phyloP scores from a whole-genome alignment of 2,888 invertebrate species.

The Campoletis raptor region DNA sequence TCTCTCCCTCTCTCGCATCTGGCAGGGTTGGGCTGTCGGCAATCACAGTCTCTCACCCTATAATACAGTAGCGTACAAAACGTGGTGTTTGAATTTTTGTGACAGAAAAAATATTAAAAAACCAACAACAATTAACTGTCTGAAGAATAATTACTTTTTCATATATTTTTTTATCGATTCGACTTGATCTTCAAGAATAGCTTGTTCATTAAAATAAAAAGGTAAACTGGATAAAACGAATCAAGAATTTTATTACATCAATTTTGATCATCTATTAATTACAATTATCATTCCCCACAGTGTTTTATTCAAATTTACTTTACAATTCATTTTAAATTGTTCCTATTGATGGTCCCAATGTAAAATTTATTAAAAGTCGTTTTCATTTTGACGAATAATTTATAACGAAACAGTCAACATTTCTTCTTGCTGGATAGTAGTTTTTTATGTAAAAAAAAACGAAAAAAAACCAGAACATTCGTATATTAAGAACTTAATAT shows the following conservation, averaged over 20 bases:
- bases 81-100: slow-evolving; percentile 13
- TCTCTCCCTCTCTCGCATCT: background rate
- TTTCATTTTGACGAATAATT: background rate
- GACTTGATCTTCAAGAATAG: background rate
- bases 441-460: background rate
- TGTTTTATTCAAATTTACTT: background rate
- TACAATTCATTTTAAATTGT: background rate
- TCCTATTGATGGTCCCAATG: background rate
- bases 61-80: slow-evolving; percentile 56
- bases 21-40: slow-evolving; percentile 40
- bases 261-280: background rate
- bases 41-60: slow-evolving; percentile 23
- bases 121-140: background rate
- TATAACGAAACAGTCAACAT: background rate
- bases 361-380: background rate
- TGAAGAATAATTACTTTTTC: background rate
- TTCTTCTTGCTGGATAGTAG: background rate
- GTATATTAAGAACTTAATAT: background rate
- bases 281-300: background rate
- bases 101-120: background rate
- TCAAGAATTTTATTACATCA: background rate
- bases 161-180: background rate
- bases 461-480: background rate
- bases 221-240: background rate
- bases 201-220: background rate